Conservation (phyloP, 1,140 invertebrate species). For the Leptinotarsa texana region DNA sequence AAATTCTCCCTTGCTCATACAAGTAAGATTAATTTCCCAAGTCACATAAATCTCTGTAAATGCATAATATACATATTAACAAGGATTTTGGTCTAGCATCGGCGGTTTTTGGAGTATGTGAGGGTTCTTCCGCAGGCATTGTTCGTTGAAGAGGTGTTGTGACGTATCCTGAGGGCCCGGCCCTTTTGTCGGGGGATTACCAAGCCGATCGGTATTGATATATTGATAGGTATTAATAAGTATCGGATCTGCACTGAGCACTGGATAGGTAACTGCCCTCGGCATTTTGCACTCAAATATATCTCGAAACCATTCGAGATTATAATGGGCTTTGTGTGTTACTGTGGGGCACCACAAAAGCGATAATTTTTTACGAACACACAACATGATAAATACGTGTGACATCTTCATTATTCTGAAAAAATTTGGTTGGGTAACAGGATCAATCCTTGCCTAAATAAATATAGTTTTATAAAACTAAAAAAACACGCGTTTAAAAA, state of each 20-base stretch:
- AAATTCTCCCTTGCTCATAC: slow-evolving; percentile 21
- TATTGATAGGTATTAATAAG: slow-evolving; percentile 37
- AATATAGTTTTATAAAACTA: too few species aligned
- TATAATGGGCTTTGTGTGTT: neutral
- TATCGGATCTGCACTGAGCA: slow-evolving; percentile 18
- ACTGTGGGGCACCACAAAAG: too few species aligned
- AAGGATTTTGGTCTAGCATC: slow-evolving; percentile 45
- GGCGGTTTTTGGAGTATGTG: slow-evolving; percentile 39
- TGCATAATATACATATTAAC: slow-evolving; percentile 44
- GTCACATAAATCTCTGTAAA: slow-evolving; percentile 42
- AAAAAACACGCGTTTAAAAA: too few species aligned
- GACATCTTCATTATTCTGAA: too few species aligned
- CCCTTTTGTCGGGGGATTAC: slow-evolving; percentile 40
- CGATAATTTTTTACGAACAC: too few species aligned
- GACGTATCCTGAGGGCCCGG: slow-evolving; percentile 41
- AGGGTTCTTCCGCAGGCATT: slow-evolving; percentile 31
- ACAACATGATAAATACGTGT: too few species aligned
- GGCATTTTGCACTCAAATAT: neutral
- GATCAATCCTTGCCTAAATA: too few species aligned
- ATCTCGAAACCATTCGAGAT: neutral
- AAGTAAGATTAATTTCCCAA: slow-evolving; percentile 40
- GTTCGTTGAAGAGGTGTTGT: slow-evolving; percentile 46
- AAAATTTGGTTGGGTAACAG: too few species aligned
- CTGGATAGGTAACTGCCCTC: neutral
- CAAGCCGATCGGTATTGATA: slow-evolving; percentile 42